Conservation (phyloP, 1,140 invertebrate genomes). For the Platyura marginata region DNA sequence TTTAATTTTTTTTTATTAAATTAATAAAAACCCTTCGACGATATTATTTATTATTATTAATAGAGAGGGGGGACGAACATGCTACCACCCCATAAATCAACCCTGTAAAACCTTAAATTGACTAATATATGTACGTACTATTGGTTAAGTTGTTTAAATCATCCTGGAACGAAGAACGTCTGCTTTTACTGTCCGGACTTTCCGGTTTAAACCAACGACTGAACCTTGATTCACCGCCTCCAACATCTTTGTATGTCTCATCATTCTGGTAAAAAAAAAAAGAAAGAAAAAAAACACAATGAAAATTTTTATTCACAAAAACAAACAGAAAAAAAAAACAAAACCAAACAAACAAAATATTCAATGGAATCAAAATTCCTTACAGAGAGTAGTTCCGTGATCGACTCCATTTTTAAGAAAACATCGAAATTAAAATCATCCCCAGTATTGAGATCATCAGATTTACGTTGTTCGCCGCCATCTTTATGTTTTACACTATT, state of each 20-base stretch:
- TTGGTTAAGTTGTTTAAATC: conserved; percentile 22
- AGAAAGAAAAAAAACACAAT: not conserved
- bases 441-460: not conserved
- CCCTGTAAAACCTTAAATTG: too few species aligned
- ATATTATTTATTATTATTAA: too few species aligned
- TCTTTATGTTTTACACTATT: conserved; percentile 6
- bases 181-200: conserved; percentile 28
- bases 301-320: not conserved
- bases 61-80: too few species aligned
- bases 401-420: conserved; percentile 45
- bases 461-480: conserved; percentile 7
- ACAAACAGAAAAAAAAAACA: not conserved
- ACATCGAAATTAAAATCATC: conserved; percentile 45
- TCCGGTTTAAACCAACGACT: conserved; percentile 36
- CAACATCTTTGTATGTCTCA: conserved; percentile 10
- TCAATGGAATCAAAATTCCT: conserved; percentile 7
- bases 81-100: too few species aligned
- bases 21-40: too few species aligned
- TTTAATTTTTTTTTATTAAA: too few species aligned
- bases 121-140: too few species aligned
- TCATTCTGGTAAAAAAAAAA: not conserved
- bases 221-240: conserved; percentile 31
- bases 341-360: not conserved
- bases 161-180: conserved; percentile 40
- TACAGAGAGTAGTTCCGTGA: conserved; percentile 37